Evolutionary conservation across 35 echinoderm and acorn worm species (phyloP).

Genomic region (Strongylocentrotus purpuratus): DNA sequence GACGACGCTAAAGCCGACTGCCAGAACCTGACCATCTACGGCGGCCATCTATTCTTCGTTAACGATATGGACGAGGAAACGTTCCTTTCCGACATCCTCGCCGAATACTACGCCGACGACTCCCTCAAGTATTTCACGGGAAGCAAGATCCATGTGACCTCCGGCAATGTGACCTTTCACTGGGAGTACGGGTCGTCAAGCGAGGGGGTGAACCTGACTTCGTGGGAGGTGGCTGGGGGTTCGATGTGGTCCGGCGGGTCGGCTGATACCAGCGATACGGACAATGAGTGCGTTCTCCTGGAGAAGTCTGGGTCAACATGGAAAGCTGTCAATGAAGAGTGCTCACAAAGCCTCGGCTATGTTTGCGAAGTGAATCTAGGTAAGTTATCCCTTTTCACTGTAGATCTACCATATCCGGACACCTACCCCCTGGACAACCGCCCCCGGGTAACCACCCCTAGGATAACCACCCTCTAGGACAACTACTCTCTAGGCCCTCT

Average conservation of each 20-base stretch:
- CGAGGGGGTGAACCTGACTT: conserved; percentile 52
- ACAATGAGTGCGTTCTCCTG: conserved; percentile 42
- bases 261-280: background rate
- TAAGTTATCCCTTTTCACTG: conserved; percentile 34
- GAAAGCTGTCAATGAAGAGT: conserved; percentile 58
- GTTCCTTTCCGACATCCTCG: conserved; percentile 62
- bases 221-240: conserved; percentile 53
- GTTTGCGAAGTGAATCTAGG: conserved; percentile 85
- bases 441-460: too few relatives aligned
- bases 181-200: conserved; percentile 58
- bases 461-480: too few relatives aligned
- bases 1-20: conserved; percentile 74
- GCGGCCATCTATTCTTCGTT: conserved; percentile 75
- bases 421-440: too few relatives aligned
- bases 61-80: conserved; percentile 60
- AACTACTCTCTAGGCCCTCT: too few relatives aligned
- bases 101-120: conserved; percentile 49
- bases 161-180: conserved; percentile 54
- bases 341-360: conserved; percentile 61
- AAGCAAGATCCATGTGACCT: background rate
- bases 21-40: conserved; percentile 74
- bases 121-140: conserved; percentile 56
- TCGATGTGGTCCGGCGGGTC: conserved; percentile 39
- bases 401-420: too few relatives aligned
- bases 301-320: conserved; percentile 54